Evolutionary conservation across 2,888 invertebrate genomes (phyloP), one percentile per base, ranked within the genome.

Genomic region (Priocnemis perturbator): DNA sequence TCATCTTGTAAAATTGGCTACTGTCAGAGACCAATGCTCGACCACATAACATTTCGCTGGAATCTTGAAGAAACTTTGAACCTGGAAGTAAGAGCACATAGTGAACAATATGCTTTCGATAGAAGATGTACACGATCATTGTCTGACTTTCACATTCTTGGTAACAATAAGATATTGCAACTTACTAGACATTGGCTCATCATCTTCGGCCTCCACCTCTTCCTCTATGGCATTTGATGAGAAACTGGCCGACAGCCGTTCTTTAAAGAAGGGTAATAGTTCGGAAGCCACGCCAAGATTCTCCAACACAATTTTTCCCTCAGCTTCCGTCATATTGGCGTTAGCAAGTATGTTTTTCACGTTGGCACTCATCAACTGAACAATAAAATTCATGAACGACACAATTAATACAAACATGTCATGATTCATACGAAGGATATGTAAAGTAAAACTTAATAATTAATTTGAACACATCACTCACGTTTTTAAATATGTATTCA

Each of bases 21-120:
- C 87, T 79, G 30, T 85, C 86, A 0, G 89, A 73, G 0, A 83
- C 77, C 83, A 94, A 91, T 0, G 92, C 91, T 75, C 90, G 91
- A 0, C 93, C 93, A 69, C 94, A 94, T 26, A 94, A 71, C 87
- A 93, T 88, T 64, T 90, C 90, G 11, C 93, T 93, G 0, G 91
- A 90, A 57, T 91, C 91, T 0, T 91, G 88, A 65, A 94, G 88
- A 79, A 92, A 91, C 14, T 89, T 85, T 0, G 89, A 76, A 15
- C 89, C 91, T 92, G 82, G 0, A 71, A 57, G 37, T n/a, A 20
- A 17, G 37, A 37, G 50, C 17, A 47, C 47, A n/a, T 47, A 4
- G 3, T 17, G 20, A 19, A n/a, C 9, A 23, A 14, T 55, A 14
- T 14, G 0, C 5, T 55, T 56, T 61, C 14, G 21, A 55, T 23